Evolutionary conservation across 2,888 invertebrate genomes (phyloP), one percentile per base, ranked within the genome.

Genomic region (Watsonalla binaria): DNA sequence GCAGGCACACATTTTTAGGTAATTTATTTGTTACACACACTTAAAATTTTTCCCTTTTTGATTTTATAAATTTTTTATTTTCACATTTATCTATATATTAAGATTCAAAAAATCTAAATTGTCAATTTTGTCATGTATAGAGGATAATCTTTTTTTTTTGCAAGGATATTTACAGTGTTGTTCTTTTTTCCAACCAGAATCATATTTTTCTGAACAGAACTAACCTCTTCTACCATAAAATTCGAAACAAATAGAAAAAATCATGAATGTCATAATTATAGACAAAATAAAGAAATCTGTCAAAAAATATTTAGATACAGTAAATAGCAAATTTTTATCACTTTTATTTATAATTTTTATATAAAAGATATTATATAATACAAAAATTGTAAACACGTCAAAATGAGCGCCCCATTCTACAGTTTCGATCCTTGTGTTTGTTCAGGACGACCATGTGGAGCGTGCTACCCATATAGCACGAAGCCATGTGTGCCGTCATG

Each of bases 381-480:
- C 42, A 42, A 72, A 70, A 64, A 56, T 50, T 35, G 61, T 45
- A 68, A 70, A 70, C 60, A 24, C 13, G 5, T 24, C 15, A 74
- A 77, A 82, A 89, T 90, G 89, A 87, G 88, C 75, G 88, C 87
- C 63, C 85, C 89, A 1, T 86, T 84, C 60, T 90, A 90, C 64
- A 90, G 88, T 62, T 88, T 76, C 48, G 88, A 88, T 52, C 90
- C 90, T 2, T 90, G 89, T 68, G 84, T 87, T 5, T 80, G 84
- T 60, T 70, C 76, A 2, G 87, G 89, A 0, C 52, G 60, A 59
- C 89, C 90, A 0, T 89, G 90, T 53, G 90, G 90, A 2, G 87
- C 90, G 5, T 86, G 86, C 60, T 84, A 83, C 50, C 90, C 89
- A 0, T 89, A 83, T 62, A 68, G 76, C 7, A 90, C 85, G n/a